phyloP scores from a whole-genome alignment of 1,140 invertebrate species.

The Aphelinus certus region DNA sequence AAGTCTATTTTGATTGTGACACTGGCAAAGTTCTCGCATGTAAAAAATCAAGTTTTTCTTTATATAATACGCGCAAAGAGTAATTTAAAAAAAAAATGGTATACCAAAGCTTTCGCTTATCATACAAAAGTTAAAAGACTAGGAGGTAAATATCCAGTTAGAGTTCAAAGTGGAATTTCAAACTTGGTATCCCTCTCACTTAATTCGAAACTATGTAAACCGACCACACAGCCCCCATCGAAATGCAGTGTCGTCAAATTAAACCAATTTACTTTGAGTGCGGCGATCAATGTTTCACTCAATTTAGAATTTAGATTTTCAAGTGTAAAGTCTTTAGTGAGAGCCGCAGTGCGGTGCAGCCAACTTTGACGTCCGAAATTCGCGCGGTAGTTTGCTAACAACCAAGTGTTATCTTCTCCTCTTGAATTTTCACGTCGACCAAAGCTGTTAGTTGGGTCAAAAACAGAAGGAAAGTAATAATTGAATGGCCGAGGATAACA shows the following conservation, averaged over 20 bases:
- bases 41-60: too few relatives aligned
- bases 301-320: conserved; percentile 7
- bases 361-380: not conserved
- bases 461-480: too few relatives aligned
- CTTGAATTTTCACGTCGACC: too few relatives aligned
- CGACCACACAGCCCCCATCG: conserved; percentile 11
- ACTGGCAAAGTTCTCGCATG: too few relatives aligned
- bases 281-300: not conserved
- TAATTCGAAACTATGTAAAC: not conserved
- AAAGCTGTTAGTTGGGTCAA: too few relatives aligned
- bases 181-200: not conserved
- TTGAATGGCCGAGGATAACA: too few relatives aligned
- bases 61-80: too few relatives aligned
- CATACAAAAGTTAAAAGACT: too few relatives aligned
- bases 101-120: too few relatives aligned
- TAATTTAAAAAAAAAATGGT: too few relatives aligned
- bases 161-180: not conserved
- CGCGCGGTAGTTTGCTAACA: not conserved
- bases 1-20: too few relatives aligned
- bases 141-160: too few relatives aligned
- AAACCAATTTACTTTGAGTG: conserved; percentile 1
- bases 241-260: conserved; percentile 12
- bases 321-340: not conserved
- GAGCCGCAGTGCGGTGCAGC: not conserved
- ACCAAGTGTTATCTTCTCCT: not conserved